Percentiles rank a stretch among this genome's conserved stretches.
phyloP scores from a whole-genome alignment of 2,888 invertebrate species.

The Frankliniella intonsa region DNA sequence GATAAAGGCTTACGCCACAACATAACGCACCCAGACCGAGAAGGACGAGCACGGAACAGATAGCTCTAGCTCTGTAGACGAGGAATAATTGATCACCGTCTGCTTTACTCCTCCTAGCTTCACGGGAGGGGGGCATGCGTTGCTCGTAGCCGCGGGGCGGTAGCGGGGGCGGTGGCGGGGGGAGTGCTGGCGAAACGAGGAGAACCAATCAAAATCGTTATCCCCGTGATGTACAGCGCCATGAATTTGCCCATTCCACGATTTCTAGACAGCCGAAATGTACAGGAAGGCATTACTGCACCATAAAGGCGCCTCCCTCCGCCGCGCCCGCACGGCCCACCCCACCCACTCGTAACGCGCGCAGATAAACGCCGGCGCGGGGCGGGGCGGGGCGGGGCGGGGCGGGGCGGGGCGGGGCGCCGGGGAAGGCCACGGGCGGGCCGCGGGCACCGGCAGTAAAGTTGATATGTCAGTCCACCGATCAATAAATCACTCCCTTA shows the following conservation, averaged over 20 bases:
- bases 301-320: conserved; percentile 9
- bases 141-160: too few species aligned
- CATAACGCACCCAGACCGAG: too few species aligned
- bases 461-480: conserved; percentile 21
- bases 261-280: conserved; percentile 22
- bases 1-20: too few species aligned
- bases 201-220: conserved; percentile 16
- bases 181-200: too few species aligned
- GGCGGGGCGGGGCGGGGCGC: background rate
- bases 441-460: background rate
- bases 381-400: background rate
- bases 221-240: conserved; percentile 16
- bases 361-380: conserved; percentile 7
- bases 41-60: too few species aligned
- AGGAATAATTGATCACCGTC: too few species aligned
- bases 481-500: conserved; percentile 18
- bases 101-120: too few species aligned
- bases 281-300: conserved; percentile 24
- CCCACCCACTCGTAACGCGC: background rate
- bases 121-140: too few species aligned
- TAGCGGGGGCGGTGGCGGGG: too few species aligned
- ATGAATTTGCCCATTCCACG: conserved; percentile 13
- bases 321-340: background rate
- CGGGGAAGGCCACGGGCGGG: too few species aligned
- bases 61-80: too few species aligned